Percentiles rank a stretch among this genome's conserved stretches.
Evolutionary conservation across 2,797 vertebrate genomes (phyloP).

Genomic region (Pangasius macronema): DNA sequence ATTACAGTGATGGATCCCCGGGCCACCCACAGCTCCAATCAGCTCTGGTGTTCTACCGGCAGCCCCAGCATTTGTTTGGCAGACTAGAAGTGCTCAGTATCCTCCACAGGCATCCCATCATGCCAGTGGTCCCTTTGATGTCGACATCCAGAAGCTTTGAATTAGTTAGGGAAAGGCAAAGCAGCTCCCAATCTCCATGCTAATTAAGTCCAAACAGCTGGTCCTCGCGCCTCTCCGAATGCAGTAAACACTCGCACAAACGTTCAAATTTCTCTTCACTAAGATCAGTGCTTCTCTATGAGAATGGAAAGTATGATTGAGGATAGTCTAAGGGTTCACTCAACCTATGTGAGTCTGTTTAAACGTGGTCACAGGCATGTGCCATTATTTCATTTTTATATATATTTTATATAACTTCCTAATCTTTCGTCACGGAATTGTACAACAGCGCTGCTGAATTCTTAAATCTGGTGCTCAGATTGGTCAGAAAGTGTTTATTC

Average conservation of each 20-base stretch:
- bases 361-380: not conserved
- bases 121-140: conserved; percentile 51
- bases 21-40: conserved; percentile 36
- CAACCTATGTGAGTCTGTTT: not conserved
- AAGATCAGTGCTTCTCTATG: conserved; percentile 5
- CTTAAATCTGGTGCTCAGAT: not conserved
- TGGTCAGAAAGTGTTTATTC: not conserved
- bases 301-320: not conserved
- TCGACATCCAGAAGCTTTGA: conserved; percentile 49
- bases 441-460: not conserved
- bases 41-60: conserved; percentile 8
- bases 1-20: conserved; percentile 41
- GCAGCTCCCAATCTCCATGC: conserved; percentile 47
- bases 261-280: not conserved
- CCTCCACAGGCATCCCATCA: conserved; percentile 48
- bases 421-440: not conserved
- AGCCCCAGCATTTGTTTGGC: conserved; percentile 37
- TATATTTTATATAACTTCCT: too few relatives aligned
- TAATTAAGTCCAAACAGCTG: conserved; percentile 58
- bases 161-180: conserved; percentile 50
- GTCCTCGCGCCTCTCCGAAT: conserved; percentile 28
- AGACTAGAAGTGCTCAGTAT: conserved; percentile 45
- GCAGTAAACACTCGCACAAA: conserved; percentile 33
- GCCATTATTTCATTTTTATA: not conserved
- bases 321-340: not conserved